A percentile compares a stretch with the other conserved stretches of the same genome.
phyloP scores from a whole-genome alignment of 2,113 vertebrate genomes.

The Raja brachyura region DNA sequence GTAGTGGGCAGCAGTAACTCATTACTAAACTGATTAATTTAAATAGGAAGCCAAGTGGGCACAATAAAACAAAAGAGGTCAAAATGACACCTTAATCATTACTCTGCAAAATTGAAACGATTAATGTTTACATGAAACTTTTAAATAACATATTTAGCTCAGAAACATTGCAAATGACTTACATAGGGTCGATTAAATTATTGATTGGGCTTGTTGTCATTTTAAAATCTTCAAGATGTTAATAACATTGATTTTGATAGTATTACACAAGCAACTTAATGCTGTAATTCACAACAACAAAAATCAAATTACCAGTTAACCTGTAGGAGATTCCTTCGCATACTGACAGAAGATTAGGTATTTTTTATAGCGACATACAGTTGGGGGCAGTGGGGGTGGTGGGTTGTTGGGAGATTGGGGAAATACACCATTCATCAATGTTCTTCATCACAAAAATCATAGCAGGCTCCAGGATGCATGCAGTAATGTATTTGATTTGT shows the following conservation, averaged over 20 bases:
- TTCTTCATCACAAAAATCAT: not conserved
- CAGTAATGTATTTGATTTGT: not conserved
- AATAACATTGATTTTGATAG: no score
- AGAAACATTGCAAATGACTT: not conserved
- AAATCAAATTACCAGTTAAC: not conserved
- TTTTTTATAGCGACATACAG: not conserved
- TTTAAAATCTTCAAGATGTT: not conserved
- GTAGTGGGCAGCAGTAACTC: not conserved
- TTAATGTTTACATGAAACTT: not conserved
- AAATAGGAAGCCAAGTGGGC: not conserved
- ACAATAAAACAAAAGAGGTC: not conserved
- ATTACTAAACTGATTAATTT: not conserved
- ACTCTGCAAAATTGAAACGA: not conserved
- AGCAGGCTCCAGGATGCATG: not conserved
- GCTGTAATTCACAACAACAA: not conserved
- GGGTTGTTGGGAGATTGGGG: not conserved
- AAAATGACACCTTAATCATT: not conserved
- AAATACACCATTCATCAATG: no score
- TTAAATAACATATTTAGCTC: not conserved
- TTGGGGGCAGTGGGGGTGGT: not conserved
- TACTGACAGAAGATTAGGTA: not conserved
- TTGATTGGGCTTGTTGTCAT: not conserved
- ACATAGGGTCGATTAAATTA: not conserved
- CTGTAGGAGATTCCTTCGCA: not conserved
- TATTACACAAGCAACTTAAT: not conserved